These are phyloP conservation scores for Athalia circularis DNA, from an alignment of 2,888 invertebrate genomes.

Conservation along the genomic window DNA sequence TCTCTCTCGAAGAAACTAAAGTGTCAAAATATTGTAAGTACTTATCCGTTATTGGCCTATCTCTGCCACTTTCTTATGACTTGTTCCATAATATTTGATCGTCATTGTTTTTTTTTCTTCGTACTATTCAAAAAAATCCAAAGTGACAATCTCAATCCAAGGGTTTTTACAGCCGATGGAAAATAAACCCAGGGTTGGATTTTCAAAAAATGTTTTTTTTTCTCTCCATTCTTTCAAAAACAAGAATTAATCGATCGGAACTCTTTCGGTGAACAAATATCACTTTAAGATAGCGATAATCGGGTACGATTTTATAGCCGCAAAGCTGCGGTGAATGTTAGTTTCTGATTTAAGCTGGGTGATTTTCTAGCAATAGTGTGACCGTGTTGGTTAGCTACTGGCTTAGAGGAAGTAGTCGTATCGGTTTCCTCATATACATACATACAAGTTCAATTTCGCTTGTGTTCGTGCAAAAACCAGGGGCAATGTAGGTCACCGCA, in stretches of 20 bases:
- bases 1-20: not conserved
- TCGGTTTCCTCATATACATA: not conserved
- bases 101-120: no score
- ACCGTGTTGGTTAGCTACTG: conserved; percentile 20
- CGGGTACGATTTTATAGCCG: conserved; percentile 9
- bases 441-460: no score
- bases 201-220: no score
- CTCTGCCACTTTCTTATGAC: not conserved
- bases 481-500: conserved; percentile 33
- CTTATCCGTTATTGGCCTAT: conserved; percentile 2
- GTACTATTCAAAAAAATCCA: no score
- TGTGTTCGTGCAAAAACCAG: conserved; percentile 23
- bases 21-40: not conserved
- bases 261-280: no score
- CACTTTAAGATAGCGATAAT: not conserved
- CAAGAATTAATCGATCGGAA: no score
- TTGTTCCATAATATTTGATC: no score
- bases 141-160: no score
- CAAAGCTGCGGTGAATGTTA: conserved; percentile 5
- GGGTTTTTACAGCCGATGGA: no score
- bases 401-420: not conserved
- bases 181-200: no score
- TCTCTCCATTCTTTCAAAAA: no score
- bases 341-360: conserved; percentile 13
- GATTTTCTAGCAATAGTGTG: conserved; percentile 8